Evolutionary conservation across 2,888 invertebrate genomes (phyloP), one percentile per base, ranked within the genome.

Genomic region (Limenitis camilla): DNA sequence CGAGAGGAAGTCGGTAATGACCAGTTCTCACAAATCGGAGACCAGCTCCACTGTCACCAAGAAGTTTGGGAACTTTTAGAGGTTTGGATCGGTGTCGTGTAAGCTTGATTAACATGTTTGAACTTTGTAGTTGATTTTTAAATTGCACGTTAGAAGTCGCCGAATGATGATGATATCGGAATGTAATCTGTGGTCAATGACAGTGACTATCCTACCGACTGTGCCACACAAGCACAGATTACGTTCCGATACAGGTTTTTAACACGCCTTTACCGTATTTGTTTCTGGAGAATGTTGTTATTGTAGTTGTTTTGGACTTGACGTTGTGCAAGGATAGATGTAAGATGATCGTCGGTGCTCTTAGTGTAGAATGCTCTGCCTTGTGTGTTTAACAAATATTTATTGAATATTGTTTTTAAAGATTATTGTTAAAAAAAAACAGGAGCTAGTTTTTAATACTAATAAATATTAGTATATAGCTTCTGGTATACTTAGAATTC

Each of bases 1-100:
- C 11, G 92, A 92, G 60, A 89, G 91, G 69, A 91, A 92, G 66
- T 92, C 91, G 0, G 89, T 92, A 0, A 91, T 91, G 68, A 92
- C 90, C 57, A 90, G 91, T 43, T 90, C 89, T 2, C 90, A 89
- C 52, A 90, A 89, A 56, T 89, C 89, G 0, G 90, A 90, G 56
- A 81, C 84, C 9, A 89, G 89, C 42, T 89, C 89, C 0, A 89
- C 89, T 0, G 86, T 89, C 40, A 89, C 89, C n/a, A 88, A 88
- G 74, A 88, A 88, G 57, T 88, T 88, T 49, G 88, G 88, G 55
- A 88, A 88, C 61, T 82, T 81, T 56, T 86, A 69, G 69, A 72
- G 78, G 77, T 78, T 56, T 53, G 53, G 11, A 6, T 27, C 19
- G 11, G 31, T 40, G 30, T 42, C 10, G 11, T 45, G 28, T 36